Evolutionary conservation across 2,888 invertebrate species (phyloP), one percentile per base, ranked within the genome.

Genomic region (Criorhina ranunculi): DNA sequence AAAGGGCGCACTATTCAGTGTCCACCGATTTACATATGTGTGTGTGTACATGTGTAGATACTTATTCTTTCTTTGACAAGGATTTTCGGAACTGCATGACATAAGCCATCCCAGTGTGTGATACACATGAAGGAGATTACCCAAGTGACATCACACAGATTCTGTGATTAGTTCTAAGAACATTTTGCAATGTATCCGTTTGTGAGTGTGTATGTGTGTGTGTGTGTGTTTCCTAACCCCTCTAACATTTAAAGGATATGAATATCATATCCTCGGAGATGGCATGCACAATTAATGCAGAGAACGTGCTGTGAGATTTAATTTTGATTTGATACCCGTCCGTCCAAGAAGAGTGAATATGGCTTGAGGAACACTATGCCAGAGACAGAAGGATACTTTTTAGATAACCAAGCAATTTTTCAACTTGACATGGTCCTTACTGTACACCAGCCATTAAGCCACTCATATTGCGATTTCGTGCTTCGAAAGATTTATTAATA

Each of bases 401-500:
- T 11, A 9, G 46, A 46, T 46, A 46, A 9, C 17, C 19, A 11
- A 46, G 44, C 17, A 15, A 11, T 37, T n/a, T 37, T n/a, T 4
- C 44, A 17, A 44, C 17, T 44, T 44, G 8, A 17, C 9, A 44
- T 44, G 44, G 17, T 17, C 12, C 9, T 44, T 17, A 5, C 9
- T 44, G 44, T 44, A 44, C 17, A 17, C 44, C 17, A 9, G 17
- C 17, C 17, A 17, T 9, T 19, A 17, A 46, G 9, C 4, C 9
- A 46, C 17, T 46, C 46, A 46, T 17, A 46, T 49, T 53, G 15
- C 53, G 53, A 15, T 15, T 53, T 33, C 53, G 53, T 53, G 53
- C 53, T 53, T 53, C 33, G 53, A 53, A 53, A 53, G 31, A 31
- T 53, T 9, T 53, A 53, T 53, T 31, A 53, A 53, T 51, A 29